Percentiles rank a stretch among this genome's conserved stretches.
Evolutionary conservation across 2,113 vertebrate genomes (phyloP).

Genomic region (Dicentrarchus labrax): DNA sequence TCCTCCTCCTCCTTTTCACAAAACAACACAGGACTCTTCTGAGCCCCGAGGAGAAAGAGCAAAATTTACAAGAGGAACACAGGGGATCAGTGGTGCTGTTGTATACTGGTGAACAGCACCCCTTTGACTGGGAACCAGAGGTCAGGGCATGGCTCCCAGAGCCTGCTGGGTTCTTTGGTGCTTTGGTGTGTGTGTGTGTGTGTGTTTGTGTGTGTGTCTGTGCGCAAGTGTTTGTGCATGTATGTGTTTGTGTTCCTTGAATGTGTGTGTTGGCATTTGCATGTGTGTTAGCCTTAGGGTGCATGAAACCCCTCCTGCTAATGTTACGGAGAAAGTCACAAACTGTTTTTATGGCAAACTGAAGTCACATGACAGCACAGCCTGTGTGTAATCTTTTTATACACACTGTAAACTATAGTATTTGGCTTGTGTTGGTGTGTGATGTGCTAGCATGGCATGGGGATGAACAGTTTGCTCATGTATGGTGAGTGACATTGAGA

Average conservation of each 20-base stretch:
- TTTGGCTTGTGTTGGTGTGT: slow-evolving; percentile 52
- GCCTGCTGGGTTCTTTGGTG: slow-evolving; percentile 65
- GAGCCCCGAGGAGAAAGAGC: slow-evolving; percentile 78
- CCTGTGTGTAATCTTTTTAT: slow-evolving; percentile 62
- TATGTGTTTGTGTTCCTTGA: slow-evolving; percentile 53
- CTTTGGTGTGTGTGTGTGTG: slow-evolving; percentile 27
- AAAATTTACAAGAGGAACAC: slow-evolving; percentile 82
- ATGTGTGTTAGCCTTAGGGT: slow-evolving; percentile 60
- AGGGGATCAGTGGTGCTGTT: slow-evolving; percentile 77
- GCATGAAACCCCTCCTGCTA: slow-evolving; percentile 59
- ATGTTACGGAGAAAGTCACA: slow-evolving; percentile 68
- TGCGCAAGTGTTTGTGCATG: slow-evolving; percentile 47
- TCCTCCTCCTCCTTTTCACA: slow-evolving; percentile 75
- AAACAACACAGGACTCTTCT: slow-evolving; percentile 78
- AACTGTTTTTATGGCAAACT: slow-evolving; percentile 70
- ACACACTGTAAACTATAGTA: slow-evolving; percentile 56
- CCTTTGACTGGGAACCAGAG: slow-evolving; percentile 76
- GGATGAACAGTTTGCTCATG: slow-evolving; percentile 50
- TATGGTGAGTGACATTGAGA: slow-evolving; percentile 52
- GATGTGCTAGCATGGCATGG: slow-evolving; percentile 20
- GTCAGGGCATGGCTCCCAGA: slow-evolving; percentile 76
- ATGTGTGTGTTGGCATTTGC: slow-evolving; percentile 64
- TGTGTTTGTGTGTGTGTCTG: slow-evolving; percentile 14
- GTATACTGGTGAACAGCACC: slow-evolving; percentile 76
- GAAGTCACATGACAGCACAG: slow-evolving; percentile 73